Evolutionary conservation across 1,140 invertebrate species (phyloP).

Genomic region (Trypoxylus dichotomus): DNA sequence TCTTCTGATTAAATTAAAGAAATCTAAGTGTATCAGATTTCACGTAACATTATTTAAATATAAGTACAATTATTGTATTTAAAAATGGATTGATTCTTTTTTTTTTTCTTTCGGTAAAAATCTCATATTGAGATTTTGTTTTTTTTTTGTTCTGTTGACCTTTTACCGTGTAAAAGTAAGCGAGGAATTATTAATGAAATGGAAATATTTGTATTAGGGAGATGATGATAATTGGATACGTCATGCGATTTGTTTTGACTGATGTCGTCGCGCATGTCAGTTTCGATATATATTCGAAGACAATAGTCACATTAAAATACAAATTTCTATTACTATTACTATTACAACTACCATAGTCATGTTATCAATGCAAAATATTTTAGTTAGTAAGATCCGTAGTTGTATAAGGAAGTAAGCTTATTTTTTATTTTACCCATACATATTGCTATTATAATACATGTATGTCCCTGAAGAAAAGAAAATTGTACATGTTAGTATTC

Average conservation of each 20-base stretch:
- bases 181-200: constrained; percentile 33
- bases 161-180: constrained; percentile 34
- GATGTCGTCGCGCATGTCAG: background rate
- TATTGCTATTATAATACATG: background rate
- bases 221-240: constrained; percentile 17
- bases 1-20: too few relatives aligned
- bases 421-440: constrained; percentile 5
- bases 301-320: constrained; percentile 30
- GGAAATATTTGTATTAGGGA: constrained; percentile 28
- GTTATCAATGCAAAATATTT: constrained; percentile 29
- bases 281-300: constrained; percentile 28
- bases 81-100: background rate
- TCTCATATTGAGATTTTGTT: constrained; percentile 40
- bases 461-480: background rate
- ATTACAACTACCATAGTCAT: constrained; percentile 6
- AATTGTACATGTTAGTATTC: background rate
- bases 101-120: constrained; percentile 27
- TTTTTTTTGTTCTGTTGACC: constrained; percentile 30
- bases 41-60: constrained; percentile 15
- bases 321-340: constrained; percentile 20
- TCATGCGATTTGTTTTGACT: constrained; percentile 11
- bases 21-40: background rate
- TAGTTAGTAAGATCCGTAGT: constrained; percentile 11
- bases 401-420: constrained; percentile 12
- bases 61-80: constrained; percentile 9